Evolutionary conservation across 1,140 invertebrate genomes (phyloP), one percentile per base, ranked within the genome.

Genomic region (Sitophilus oryzae): DNA sequence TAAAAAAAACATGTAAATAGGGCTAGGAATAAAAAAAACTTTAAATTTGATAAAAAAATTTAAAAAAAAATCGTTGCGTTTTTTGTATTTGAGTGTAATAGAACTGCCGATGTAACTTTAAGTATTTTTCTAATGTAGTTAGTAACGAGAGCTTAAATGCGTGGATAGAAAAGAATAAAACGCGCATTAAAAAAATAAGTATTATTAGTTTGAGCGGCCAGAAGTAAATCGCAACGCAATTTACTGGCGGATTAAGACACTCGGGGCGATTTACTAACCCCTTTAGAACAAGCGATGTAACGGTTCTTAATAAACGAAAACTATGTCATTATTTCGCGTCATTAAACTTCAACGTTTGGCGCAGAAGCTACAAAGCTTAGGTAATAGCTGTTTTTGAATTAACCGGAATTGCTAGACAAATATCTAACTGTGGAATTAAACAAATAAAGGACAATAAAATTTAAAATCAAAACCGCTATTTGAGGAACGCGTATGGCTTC

Each of bases 301-400:
- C 67, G 66, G 69, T 69, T 71, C 68, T 70, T 70, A 70, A 71
- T 71, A 70, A 71, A 71, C 69, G 68, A 70, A 70, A 67, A 70
- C 69, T 70, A 70, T 69, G 67, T 70, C 69, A 70, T 71, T 71
- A 65, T 71, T 65, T 66, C 69, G 67, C 59, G 60, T 65, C 68
- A 70, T 71, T 71, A 68, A 71, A 70, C 67, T 61, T 58, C 53
- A 69, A 66, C 66, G 62, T 59, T 67, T 50, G 56, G 63, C 64
- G 61, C 61, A 52, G 61, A 60, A 61, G 60, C 64, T 63, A 60
- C 58, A 61, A 56, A 67, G 67, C 64, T 67, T 67, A 69, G 64
- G 64, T 67, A 69, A 62, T 64, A 61, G 65, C 60, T 69, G 67
- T 69, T 69, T 69, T 69, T 67, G 64, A 66, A 66, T 69, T 67